phyloP scores from a whole-genome alignment of 2,888 invertebrate genomes.

The Aspidiotus rigidus region DNA sequence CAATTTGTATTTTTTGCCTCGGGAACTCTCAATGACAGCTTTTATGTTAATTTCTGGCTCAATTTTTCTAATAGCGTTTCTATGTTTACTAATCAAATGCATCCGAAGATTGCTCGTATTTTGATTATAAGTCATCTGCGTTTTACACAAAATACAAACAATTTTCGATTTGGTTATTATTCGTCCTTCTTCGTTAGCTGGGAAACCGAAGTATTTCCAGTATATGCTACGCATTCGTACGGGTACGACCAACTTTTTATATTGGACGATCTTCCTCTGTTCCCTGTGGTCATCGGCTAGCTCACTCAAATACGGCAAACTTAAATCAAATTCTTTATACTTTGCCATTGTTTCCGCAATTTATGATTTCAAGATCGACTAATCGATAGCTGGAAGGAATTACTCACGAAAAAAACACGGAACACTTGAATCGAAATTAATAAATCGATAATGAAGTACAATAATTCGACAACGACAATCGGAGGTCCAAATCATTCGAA shows the following conservation, averaged over 20 bases:
- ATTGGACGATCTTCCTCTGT: constrained; percentile 36
- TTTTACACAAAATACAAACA: constrained; percentile 47
- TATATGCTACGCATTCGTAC: constrained; percentile 48
- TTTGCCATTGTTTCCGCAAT: too few species aligned
- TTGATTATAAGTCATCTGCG: constrained; percentile 47
- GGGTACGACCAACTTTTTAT: constrained; percentile 47
- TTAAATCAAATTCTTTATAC: too few species aligned
- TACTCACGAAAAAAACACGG: too few species aligned
- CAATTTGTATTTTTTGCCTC: background rate
- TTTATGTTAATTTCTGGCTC: background rate
- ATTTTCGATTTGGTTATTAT: constrained; percentile 44
- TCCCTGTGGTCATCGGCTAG: too few species aligned
- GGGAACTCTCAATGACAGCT: background rate
- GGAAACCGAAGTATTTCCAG: constrained; percentile 49
- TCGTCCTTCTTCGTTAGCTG: constrained; percentile 45
- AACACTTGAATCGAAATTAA: too few species aligned
- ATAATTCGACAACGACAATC: too few species aligned
- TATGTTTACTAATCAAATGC: constrained; percentile 48
- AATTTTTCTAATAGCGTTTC: constrained; percentile 28
- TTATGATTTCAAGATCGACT: too few species aligned
- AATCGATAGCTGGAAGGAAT: too few species aligned
- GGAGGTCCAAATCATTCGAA: too few species aligned
- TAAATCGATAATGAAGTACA: too few species aligned
- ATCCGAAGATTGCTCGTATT: constrained; percentile 48
- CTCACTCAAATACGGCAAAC: too few species aligned